Base-by-base conservation (phyloP, 2,888 invertebrate species). In the Eueremaeus valkanovi region DNA sequence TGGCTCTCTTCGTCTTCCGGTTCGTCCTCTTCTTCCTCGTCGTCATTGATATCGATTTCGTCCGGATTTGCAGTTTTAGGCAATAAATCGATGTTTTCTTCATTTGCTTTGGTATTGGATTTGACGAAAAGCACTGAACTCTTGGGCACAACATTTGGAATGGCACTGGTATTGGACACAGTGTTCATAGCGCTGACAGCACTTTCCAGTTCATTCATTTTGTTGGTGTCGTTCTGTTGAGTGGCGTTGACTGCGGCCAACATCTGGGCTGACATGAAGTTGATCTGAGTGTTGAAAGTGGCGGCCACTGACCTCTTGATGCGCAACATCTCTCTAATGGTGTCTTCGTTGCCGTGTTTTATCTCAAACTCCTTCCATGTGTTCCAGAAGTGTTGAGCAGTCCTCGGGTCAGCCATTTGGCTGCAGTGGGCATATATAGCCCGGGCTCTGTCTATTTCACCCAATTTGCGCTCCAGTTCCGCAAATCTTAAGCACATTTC, bases 361-460 rank as follows among this genome's bases (percentile, higher is more conserved):
- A 98, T 93, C 86, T 99, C 99, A 86, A 99, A 99, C 82, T 98
- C 96, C 83, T 97, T 96, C 99, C 99, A 99, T 0, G 93, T 92
- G 82, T 94, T 92, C 98, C 99, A 99, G 84, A 99, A 99, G 75
- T 92, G 91, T 0, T 89, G 88, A 5, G 95, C 93, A 11, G 88
- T 86, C 83, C 99, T 88, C 1, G 99, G 99, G 87, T 99, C 99
- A 84, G 97, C 98, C 84, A 98, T 94, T 87, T 99, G 98, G 81
- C 97, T 95, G 82, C 97, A 97, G 84, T 99, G 97, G 0, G 93
- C 92, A 83, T 98, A 99, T 81, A 99, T 92, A 0, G 96, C 96
- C 79, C 99, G 86, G 0, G 98, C 98, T 79, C 99, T 87, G 84
- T 99, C 98, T 76, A 99, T 93, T 88, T 99, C 98, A 72, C 99